Percentiles rank a stretch among this genome's conserved stretches.
phyloP scores from a whole-genome alignment of 2,888 invertebrate species.

The Zygogramma bicolorata region DNA sequence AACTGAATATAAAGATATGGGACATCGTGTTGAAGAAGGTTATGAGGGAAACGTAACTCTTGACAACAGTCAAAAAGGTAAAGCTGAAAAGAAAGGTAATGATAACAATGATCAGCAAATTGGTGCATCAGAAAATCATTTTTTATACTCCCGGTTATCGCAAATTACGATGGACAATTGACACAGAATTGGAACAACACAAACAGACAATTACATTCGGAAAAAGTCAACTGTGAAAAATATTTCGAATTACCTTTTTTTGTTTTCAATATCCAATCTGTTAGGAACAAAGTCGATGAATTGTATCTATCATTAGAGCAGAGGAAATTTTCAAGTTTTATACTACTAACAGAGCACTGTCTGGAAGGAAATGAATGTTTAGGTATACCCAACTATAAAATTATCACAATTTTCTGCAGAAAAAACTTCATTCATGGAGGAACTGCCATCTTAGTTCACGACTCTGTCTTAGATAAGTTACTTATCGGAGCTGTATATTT shows the following conservation, averaged over 20 bases:
- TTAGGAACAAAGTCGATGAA: constrained; percentile 8
- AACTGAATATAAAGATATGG: constrained; percentile 2
- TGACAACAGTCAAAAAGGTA: background rate
- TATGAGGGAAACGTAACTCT: constrained; percentile 3
- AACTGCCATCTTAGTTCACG: background rate
- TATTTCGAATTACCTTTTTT: background rate
- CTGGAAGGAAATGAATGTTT: too few species aligned
- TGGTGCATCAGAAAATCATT: background rate
- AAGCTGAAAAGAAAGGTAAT: background rate
- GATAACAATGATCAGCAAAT: background rate
- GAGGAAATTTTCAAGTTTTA: constrained; percentile 1
- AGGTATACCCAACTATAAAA: too few species aligned
- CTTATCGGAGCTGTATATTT: too few species aligned
- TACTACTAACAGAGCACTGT: constrained; percentile 19
- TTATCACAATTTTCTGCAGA: constrained; percentile 10
- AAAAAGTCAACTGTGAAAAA: background rate
- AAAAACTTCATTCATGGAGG: constrained; percentile 4
- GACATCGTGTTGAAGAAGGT: background rate
- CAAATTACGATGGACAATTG: constrained; percentile 6
- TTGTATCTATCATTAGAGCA: constrained; percentile 12
- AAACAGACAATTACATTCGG: constrained; percentile 5
- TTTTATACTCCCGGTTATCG: background rate
- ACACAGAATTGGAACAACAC: constrained; percentile 1
- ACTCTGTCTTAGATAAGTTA: too few species aligned
- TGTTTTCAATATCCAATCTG: constrained; percentile 15